Base-by-base conservation (phyloP, 2,113 vertebrate genomes). In the Microcebus tavaratra region DNA sequence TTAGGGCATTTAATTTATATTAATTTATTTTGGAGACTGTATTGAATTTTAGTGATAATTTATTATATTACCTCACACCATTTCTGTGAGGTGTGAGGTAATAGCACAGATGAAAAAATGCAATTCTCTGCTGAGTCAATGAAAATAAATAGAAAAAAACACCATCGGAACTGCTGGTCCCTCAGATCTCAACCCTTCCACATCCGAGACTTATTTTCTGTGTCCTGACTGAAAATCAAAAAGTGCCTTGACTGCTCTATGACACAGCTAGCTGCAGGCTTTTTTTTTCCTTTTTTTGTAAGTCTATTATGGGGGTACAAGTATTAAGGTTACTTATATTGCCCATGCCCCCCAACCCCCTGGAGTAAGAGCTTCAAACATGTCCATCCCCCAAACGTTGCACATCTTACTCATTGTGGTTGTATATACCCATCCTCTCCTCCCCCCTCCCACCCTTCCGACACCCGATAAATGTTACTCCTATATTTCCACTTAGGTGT, bases 11-110 rank as follows among this genome's bases (percentile, higher is more conserved):
- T 91, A 70, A 97, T 91, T 87, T 93, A 65, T 95, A 90, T 90
- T 97, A 90, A 95, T 95, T 97, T 98, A 91, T 91, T 96, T 96
- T 70, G 36, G 90, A 76, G 25, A 85, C 23, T 88, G 48, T 59
- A 94, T 90, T 83, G 75, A 87, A 95, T 78, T 97, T 94, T 95
- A 88, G 80, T 92, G 57, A 42, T 87, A 92, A 90, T 57, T 93
- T 97, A 94, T 94, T 78, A 87, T 70, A 72, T 93, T 81, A 79
- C 10, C 6, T 5, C 45, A 70, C 5, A 85, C 10, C 55, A 59
- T 65, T 72, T 92, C 29, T 91, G 50, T 65, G 45, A 45, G 45
- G 45, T 45, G 45, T 45, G 45, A 45, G 45, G 45, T 45, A 48
- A 36, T 50, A 76, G 34, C 93, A 1, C 0, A 27, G 48, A 83